Conservation (phyloP, 2,113 vertebrate genomes). For the Sebastes schlegelii region DNA sequence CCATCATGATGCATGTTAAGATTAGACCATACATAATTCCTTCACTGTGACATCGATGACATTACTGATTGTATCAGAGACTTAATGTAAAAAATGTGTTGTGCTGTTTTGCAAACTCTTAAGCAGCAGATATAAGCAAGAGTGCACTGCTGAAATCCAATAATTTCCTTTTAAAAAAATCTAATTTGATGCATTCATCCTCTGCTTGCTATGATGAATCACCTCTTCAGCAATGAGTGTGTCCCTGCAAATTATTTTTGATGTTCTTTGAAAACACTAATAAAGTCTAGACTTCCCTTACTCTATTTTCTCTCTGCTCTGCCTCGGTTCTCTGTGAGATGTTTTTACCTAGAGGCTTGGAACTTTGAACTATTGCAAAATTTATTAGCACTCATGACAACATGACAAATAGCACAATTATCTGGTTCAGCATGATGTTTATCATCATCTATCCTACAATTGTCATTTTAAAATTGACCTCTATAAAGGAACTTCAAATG, state of each 20-base stretch:
- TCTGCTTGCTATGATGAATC: conserved; percentile 58
- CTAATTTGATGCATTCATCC: conserved; percentile 28
- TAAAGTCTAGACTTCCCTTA: conserved; percentile 50
- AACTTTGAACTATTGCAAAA: conserved; percentile 57
- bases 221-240: conserved; percentile 23
- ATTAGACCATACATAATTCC: background rate
- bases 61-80: background rate
- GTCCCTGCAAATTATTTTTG: conserved; percentile 48
- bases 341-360: conserved; percentile 51
- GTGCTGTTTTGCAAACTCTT: background rate
- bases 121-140: background rate
- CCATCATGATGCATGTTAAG: background rate
- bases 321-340: conserved; percentile 21
- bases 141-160: conserved; percentile 6
- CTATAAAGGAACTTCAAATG: conserved; percentile 48
- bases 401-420: conserved; percentile 76
- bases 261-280: conserved; percentile 35
- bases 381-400: conserved; percentile 65
- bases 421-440: conserved; percentile 62
- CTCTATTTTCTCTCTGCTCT: conserved; percentile 39
- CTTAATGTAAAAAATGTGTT: background rate
- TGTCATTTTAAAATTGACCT: conserved; percentile 49
- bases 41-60: background rate
- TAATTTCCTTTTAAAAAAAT: background rate
- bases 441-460: conserved; percentile 53